A percentile compares a stretch with the other conserved stretches of the same genome.
phyloP scores from a whole-genome alignment of 2,113 vertebrate genomes.

The Edolisoma coerulescens region DNA sequence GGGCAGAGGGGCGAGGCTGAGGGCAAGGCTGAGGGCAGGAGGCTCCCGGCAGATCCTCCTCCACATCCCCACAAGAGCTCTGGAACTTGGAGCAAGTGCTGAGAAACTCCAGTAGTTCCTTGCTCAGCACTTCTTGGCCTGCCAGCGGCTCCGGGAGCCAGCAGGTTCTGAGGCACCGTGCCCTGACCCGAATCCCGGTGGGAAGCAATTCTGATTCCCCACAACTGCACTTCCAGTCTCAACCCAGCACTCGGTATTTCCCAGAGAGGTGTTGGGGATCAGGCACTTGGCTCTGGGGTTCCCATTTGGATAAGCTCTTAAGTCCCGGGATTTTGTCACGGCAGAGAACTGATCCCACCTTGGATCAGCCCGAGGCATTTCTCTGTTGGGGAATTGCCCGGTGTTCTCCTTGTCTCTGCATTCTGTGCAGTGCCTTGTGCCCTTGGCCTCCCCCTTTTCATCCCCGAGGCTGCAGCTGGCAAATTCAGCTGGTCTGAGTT shows the following conservation, averaged over 20 bases:
- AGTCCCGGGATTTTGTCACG: neutral
- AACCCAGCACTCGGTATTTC: neutral
- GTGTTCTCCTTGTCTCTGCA: neutral
- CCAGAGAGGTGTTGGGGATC: neutral
- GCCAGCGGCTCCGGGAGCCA: neutral
- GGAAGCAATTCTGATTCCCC: neutral
- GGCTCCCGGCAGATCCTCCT: neutral
- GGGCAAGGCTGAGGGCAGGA: neutral
- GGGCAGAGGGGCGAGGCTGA: neutral
- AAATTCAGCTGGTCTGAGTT: neutral
- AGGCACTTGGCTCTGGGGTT: neutral
- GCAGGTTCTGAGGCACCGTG: neutral
- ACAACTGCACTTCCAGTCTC: neutral
- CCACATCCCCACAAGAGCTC: neutral
- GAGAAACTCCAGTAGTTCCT: neutral
- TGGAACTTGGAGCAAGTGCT: fast-evolving
- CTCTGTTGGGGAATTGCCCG: neutral
- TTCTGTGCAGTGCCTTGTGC: neutral
- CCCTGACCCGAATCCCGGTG: neutral
- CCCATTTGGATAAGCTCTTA: neutral
- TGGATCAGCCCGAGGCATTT: neutral
- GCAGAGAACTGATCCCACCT: neutral
- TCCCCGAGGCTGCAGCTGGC: neutral
- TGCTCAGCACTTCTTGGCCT: neutral
- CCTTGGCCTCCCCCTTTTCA: neutral